Evolutionary conservation across 2,888 invertebrate species (phyloP).

Genomic region (Cyclophora punctaria): DNA sequence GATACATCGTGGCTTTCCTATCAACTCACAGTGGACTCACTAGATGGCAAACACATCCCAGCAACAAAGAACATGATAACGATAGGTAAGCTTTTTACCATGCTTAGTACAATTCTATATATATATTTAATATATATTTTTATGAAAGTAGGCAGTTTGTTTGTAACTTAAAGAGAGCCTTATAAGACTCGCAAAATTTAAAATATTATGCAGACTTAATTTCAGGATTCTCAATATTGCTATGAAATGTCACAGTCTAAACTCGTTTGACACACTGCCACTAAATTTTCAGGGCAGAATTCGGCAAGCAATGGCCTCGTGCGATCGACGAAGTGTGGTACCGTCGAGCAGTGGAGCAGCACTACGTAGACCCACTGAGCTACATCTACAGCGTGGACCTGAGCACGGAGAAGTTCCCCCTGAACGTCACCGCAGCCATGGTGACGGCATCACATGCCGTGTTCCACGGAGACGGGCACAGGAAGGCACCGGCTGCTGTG

Average conservation of each 20-base stretch:
- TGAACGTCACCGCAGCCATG: conserved; percentile 78
- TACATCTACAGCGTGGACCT: conserved; percentile 81
- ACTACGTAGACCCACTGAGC: conserved; percentile 83
- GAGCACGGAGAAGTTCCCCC: conserved; percentile 54
- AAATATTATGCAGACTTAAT: too few relatives aligned
- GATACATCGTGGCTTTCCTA: conserved; percentile 89
- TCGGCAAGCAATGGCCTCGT: conserved; percentile 82
- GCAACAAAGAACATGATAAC: conserved; percentile 45
- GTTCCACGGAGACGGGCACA: conserved; percentile 77
- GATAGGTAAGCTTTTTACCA: conserved; percentile 41
- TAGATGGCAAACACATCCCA: conserved; percentile 85
- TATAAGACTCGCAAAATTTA: too few relatives aligned
- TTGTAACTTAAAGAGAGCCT: too few relatives aligned
- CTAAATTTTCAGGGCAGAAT: conserved; percentile 72
- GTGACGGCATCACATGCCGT: conserved; percentile 93
- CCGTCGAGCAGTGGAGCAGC: conserved; percentile 89
- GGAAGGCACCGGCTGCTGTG: conserved; percentile 79
- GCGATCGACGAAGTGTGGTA: conserved; percentile 94
- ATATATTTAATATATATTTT: too few relatives aligned
- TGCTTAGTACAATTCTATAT: neutral
- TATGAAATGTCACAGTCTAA: neutral
- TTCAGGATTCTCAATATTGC: too few relatives aligned
- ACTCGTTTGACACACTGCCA: neutral
- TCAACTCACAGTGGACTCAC: conserved; percentile 94
- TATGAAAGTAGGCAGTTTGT: too few relatives aligned